A percentile compares a stretch with the other conserved stretches of the same genome.
These are phyloP conservation scores for Astreopora myriophthalma DNA, from an alignment of 64 coral and sea anemone genomes.

Conservation along the genomic window DNA sequence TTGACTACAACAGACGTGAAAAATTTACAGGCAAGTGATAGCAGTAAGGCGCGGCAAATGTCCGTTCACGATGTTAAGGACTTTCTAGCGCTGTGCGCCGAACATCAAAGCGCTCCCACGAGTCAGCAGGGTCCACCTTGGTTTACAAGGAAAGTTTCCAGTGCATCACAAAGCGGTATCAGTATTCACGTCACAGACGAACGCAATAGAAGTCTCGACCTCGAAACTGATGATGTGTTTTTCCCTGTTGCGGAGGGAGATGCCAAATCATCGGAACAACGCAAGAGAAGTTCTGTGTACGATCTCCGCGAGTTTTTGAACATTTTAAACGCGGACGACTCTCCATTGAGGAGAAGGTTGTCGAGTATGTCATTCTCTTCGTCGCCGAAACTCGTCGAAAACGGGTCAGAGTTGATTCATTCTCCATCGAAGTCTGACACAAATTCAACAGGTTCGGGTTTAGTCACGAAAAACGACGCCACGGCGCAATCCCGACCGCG, in stretches of 20 bases:
- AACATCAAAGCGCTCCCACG: neutral
- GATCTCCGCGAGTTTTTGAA: conserved; percentile 70
- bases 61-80: conserved; percentile 52
- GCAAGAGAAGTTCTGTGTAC: conserved; percentile 79
- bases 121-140: conserved; percentile 9
- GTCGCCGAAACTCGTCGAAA: conserved; percentile 7
- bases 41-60: neutral
- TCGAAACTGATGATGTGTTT: conserved; percentile 76
- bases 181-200: conserved; percentile 64
- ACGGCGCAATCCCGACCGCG: neutral
- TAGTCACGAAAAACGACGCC: neutral
- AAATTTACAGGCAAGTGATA: neutral
- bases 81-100: conserved; percentile 13
- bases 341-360: conserved; percentile 74
- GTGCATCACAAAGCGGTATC: conserved; percentile 58
- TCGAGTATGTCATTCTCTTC: conserved; percentile 58
- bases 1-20: neutral
- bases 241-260: conserved; percentile 45
- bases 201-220: conserved; percentile 53
- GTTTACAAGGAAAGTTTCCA: conserved; percentile 56
- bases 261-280: neutral
- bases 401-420: neutral
- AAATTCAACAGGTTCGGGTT: neutral
- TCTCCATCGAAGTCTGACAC: neutral
- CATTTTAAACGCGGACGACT: conserved; percentile 74